A percentile compares a stretch with the other conserved stretches of the same genome.
phyloP scores from a whole-genome alignment of 1,140 invertebrate species.

The Drosophila tropicalis region DNA sequence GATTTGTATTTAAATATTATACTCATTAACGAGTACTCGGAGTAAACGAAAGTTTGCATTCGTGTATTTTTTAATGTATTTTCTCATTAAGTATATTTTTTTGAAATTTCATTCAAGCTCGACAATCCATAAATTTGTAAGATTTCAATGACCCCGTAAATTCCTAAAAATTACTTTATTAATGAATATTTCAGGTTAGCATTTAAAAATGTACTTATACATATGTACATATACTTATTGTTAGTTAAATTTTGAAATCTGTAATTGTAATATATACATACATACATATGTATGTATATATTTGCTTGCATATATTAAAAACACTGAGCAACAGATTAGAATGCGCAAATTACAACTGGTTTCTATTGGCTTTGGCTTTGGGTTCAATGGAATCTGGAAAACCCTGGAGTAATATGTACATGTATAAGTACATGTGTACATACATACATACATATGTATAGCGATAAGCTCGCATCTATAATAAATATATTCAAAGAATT shows the following conservation, averaged over 20 bases:
- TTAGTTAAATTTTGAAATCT: constrained; percentile 1
- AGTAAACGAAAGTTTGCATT: too few relatives aligned
- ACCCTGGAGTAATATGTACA: neutral
- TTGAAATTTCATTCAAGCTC: constrained; percentile 2
- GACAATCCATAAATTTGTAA: neutral
- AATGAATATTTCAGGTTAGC: neutral
- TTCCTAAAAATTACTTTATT: neutral
- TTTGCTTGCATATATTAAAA: constrained; percentile 40
- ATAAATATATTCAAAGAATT: neutral
- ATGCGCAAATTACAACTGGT: constrained; percentile 47
- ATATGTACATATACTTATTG: constrained; percentile 18
- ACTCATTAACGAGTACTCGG: too few relatives aligned
- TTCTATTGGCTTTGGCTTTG: constrained; percentile 13
- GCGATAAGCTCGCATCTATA: constrained; percentile 31
- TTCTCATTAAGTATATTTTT: neutral
- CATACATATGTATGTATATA: constrained; percentile 6
- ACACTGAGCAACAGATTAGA: constrained; percentile 36
- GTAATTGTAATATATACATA: constrained; percentile 21
- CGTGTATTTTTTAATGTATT: neutral
- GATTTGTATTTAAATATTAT: too few relatives aligned
- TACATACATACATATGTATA: constrained; percentile 21
- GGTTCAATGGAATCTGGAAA: constrained; percentile 12
- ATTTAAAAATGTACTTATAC: neutral
- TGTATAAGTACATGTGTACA: neutral
- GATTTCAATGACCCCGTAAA: neutral